Conservation (phyloP, 2,797 vertebrate genomes). For the Euphonia xanthogaster region DNA sequence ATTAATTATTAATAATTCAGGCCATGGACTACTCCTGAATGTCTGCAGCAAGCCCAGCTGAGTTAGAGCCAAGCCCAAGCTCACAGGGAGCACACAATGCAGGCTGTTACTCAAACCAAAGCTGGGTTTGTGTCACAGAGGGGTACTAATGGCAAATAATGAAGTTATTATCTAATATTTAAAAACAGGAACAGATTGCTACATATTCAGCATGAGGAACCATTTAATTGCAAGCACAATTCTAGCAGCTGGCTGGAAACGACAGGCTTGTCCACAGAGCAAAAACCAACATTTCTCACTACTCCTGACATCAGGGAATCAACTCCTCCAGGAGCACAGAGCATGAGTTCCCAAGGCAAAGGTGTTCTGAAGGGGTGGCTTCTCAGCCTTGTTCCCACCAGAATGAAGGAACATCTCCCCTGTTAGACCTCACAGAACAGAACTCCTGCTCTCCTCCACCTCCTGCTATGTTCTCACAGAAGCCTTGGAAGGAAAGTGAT, state of each 20-base stretch:
- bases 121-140: not conserved
- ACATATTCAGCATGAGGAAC: not conserved
- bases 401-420: not conserved
- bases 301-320: not conserved
- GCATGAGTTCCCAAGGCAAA: not conserved
- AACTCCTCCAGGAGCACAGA: not conserved
- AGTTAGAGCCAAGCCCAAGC: not conserved
- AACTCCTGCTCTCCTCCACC: not conserved
- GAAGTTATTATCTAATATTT: not conserved
- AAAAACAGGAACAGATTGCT: not conserved
- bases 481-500: not conserved
- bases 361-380: not conserved
- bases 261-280: not conserved
- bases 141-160: not conserved
- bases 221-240: not conserved
- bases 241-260: not conserved
- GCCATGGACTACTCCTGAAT: not conserved
- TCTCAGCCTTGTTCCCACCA: not conserved
- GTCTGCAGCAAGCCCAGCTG: not conserved
- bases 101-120: not conserved
- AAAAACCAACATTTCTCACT: not conserved
- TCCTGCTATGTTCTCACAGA: not conserved
- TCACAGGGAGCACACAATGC: accelerated
- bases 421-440: not conserved
- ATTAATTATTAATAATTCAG: not conserved